Evolutionary conservation across 2,888 invertebrate genomes (phyloP).

Genomic region (Lithophane socia): DNA sequence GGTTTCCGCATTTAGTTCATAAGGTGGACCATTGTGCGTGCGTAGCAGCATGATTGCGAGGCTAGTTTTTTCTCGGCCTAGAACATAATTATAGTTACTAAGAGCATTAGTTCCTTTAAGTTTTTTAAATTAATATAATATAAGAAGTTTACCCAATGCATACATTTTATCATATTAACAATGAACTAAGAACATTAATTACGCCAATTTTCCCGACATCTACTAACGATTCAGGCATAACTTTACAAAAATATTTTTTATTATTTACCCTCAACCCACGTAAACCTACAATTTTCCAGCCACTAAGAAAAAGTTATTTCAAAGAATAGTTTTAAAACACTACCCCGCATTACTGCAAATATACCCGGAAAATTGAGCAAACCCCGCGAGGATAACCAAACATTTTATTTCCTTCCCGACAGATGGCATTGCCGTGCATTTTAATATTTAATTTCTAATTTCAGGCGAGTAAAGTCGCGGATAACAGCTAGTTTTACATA

Average conservation of each 20-base stretch:
- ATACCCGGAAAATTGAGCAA: conserved; percentile 43
- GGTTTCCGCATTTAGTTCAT: too few relatives aligned
- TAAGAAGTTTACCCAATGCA: too few relatives aligned
- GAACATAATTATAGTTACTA: too few relatives aligned
- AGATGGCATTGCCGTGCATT: conserved; percentile 60
- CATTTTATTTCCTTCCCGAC: conserved; percentile 60
- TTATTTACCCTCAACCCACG: background rate
- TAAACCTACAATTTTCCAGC: background rate
- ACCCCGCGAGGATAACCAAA: conserved; percentile 57
- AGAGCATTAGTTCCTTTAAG: too few relatives aligned
- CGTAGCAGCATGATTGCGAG: background rate
- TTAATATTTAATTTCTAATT: conserved; percentile 69
- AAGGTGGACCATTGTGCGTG: too few relatives aligned
- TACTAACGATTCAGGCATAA: background rate
- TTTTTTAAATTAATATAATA: too few relatives aligned
- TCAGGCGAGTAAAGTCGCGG: conserved; percentile 61
- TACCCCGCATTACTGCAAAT: conserved; percentile 40
- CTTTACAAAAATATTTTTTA: background rate
- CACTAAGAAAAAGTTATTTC: background rate
- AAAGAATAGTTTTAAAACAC: conserved; percentile 23
- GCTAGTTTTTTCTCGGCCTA: background rate
- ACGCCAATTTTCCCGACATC: background rate
- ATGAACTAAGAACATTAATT: background rate
- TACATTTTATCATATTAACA: too few relatives aligned
- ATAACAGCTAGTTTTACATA: conserved; percentile 66